Base-by-base conservation (phyloP, 2,113 vertebrate genomes). In the Gobius niger region DNA sequence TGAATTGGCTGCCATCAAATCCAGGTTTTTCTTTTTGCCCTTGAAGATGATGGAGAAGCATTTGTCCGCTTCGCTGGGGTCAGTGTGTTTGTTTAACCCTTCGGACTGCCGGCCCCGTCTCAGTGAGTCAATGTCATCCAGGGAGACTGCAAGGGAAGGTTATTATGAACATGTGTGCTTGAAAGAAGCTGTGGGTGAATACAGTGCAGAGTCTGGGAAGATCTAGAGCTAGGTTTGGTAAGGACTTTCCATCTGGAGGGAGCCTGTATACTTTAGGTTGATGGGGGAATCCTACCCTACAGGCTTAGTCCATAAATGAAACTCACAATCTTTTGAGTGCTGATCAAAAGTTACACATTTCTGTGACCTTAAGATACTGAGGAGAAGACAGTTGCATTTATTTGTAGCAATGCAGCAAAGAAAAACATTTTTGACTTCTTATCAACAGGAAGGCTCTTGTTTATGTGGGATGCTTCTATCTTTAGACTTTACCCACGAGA, bases 11-110 rank as follows among this genome's bases (percentile, higher is more conserved):
- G 97, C 95, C 11, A 98, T 93, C 84, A 99, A 93, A 85, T 99
- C 96, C 2, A 99, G 93, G 47, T 92, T 95, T 62, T 91, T 98
- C 70, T 92, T 89, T 68, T 92, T 91, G 64, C 93, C 93, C 88
- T 95, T 98, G 87, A 99, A 98, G 85, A 96, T 69, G 66, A 99
- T 94, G 85, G 96, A 95, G 91, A 99, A 99, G 91, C 98, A 99
- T 56, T 81, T 92, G 2, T 93, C 89, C 59, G 95, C 95, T 0
- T 90, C 82, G 1, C 84, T 75, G 3, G 92, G 81, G 0, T 92
- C 88, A 0, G 94, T 96, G 5, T 93, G 93, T 83, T 95, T 97
- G 84, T 94, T 92, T 81, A 97, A 89, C 7, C 95, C 96, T 78
- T 99, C 96, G 0, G 98, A 95, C 88, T 93, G 94, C 53, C 96